A percentile compares a stretch with the other conserved stretches of the same genome.
Conservation (phyloP, 2,113 vertebrate species). For the Cryptomyrus ogoouensis region DNA sequence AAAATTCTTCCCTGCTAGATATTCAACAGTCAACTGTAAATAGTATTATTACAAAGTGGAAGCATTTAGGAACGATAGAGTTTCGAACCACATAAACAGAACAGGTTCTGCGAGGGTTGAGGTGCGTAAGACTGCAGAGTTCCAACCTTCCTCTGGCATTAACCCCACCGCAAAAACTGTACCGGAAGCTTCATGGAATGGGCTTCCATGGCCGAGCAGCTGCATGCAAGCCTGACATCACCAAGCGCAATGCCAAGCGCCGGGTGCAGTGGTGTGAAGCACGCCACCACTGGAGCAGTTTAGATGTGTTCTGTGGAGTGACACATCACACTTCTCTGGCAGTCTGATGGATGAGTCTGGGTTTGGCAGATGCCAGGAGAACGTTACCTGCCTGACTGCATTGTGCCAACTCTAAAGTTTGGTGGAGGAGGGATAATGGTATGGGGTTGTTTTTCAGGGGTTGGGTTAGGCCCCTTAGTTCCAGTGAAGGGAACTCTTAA, state of each 20-base stretch:
- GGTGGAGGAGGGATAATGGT: background rate
- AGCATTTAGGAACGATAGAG: background rate
- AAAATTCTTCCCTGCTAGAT: background rate
- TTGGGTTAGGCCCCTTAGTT: background rate
- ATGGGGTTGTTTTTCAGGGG: background rate
- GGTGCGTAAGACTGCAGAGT: background rate
- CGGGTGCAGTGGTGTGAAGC: background rate
- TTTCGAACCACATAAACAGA: background rate
- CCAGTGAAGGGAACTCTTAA: background rate
- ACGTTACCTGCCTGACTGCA: background rate
- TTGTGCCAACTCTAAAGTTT: background rate
- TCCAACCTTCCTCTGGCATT: background rate
- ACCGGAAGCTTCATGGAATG: background rate
- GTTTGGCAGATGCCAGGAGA: background rate
- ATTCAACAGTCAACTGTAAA: background rate
- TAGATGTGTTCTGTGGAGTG: background rate
- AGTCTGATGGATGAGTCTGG: background rate
- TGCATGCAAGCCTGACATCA: background rate
- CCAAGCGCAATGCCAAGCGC: background rate
- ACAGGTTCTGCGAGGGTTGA: background rate
- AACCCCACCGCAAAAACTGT: background rate
- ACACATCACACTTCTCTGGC: background rate
- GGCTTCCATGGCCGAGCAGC: too few species aligned
- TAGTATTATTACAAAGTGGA: background rate
- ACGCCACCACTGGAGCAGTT: background rate